Evolutionary conservation across 1,140 invertebrate species (phyloP).

Genomic region (Lineus longissimus): DNA sequence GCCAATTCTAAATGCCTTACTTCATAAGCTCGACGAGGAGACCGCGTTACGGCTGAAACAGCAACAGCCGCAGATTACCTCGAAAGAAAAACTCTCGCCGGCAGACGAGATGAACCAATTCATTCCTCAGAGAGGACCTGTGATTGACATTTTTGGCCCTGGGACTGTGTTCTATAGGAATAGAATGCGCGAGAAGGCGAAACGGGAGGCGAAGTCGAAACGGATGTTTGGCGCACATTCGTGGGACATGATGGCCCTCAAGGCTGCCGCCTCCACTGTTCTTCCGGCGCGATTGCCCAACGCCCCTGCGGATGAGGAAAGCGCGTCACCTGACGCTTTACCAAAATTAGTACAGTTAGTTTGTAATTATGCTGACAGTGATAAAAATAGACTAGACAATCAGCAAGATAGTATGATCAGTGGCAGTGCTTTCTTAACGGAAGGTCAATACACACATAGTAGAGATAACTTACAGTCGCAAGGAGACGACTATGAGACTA

Average conservation of each 20-base stretch:
- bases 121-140: constrained; percentile 9
- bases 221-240: background rate
- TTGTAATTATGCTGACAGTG: background rate
- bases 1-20: constrained; percentile 15
- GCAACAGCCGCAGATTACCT: background rate
- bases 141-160: constrained; percentile 20
- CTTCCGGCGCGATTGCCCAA: background rate
- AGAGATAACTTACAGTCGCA: no score
- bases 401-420: constrained; percentile 1
- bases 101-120: background rate
- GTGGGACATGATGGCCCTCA: background rate
- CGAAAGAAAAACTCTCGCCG: background rate
- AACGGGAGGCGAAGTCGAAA: background rate
- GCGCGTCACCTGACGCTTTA: background rate
- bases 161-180: constrained; percentile 21
- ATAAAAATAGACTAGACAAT: background rate
- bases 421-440: no score
- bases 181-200: constrained; percentile 8
- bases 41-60: background rate
- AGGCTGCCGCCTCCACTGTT: background rate
- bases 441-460: no score
- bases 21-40: constrained; percentile 7
- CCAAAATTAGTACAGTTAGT: background rate
- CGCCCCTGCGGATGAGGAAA: background rate
- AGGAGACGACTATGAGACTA: constrained; percentile 8